Percentiles rank a stretch among this genome's conserved stretches.
Evolutionary conservation across 2,113 vertebrate genomes (phyloP).

Genomic region (Gobio gobio): DNA sequence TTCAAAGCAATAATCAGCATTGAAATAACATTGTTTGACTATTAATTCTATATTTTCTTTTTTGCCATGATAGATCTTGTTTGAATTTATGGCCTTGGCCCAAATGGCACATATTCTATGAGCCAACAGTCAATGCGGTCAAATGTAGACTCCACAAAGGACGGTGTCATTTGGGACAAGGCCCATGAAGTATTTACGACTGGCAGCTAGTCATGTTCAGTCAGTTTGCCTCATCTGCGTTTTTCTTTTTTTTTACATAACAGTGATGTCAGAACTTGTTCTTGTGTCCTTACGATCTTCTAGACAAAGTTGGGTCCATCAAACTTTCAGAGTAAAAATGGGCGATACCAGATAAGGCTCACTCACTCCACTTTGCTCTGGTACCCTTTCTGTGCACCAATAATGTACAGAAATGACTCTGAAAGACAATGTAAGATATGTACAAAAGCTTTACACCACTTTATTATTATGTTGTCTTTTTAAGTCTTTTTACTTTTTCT

Average conservation of each 20-base stretch:
- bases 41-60: neutral
- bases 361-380: constrained; percentile 14
- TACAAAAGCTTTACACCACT: constrained; percentile 73
- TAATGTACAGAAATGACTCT: constrained; percentile 64
- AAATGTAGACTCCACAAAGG: neutral
- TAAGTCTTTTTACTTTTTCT: constrained; percentile 67
- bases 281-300: neutral
- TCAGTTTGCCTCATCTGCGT: neutral
- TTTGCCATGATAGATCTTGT: neutral
- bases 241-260: neutral
- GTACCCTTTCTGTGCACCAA: neutral
- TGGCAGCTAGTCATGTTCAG: constrained; percentile 66
- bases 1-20: constrained; percentile 18
- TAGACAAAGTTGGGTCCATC: neutral
- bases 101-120: neutral
- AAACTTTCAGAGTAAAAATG: neutral
- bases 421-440: constrained; percentile 73
- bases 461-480: constrained; percentile 68
- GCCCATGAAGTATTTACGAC: constrained; percentile 60
- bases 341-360: neutral
- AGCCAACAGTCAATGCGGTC: neutral
- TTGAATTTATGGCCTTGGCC: neutral
- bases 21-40: neutral
- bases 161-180: constrained; percentile 38
- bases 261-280: neutral